Evolutionary conservation across 2,797 vertebrate species (phyloP).

Genomic region (Squalus acanthias): DNA sequence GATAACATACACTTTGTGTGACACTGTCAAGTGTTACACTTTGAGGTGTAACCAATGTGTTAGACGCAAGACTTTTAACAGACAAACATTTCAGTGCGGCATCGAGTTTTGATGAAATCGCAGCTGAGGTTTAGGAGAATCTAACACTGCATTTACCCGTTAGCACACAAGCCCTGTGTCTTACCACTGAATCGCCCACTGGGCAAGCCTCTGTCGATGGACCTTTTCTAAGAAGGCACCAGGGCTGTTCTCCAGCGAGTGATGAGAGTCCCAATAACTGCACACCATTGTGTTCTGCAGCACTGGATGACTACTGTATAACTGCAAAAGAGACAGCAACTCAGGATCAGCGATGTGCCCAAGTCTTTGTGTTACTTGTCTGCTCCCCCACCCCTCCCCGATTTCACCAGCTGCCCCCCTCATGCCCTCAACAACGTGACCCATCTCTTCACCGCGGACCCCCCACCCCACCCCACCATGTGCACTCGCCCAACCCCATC

Average conservation of each 20-base stretch:
- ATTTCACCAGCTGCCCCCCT: neutral
- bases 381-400: neutral
- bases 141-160: neutral
- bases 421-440: neutral
- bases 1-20: neutral
- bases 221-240: conserved; percentile 7
- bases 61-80: neutral
- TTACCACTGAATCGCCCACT: conserved; percentile 33
- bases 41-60: neutral
- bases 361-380: neutral
- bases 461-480: neutral
- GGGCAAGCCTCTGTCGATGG: neutral
- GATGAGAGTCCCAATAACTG: conserved; percentile 27
- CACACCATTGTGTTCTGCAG: conserved; percentile 12
- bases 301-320: neutral
- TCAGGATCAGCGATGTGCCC: neutral
- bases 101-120: neutral
- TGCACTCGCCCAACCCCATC: neutral
- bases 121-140: neutral
- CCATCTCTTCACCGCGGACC: neutral
- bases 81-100: neutral
- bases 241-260: conserved; percentile 2
- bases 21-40: neutral
- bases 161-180: neutral
- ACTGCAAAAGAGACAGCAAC: conserved; percentile 5